Percentiles rank a stretch among this genome's conserved stretches.
These are phyloP conservation scores for Atta texana DNA, from an alignment of 1,140 invertebrate genomes.

Conservation along the genomic window DNA sequence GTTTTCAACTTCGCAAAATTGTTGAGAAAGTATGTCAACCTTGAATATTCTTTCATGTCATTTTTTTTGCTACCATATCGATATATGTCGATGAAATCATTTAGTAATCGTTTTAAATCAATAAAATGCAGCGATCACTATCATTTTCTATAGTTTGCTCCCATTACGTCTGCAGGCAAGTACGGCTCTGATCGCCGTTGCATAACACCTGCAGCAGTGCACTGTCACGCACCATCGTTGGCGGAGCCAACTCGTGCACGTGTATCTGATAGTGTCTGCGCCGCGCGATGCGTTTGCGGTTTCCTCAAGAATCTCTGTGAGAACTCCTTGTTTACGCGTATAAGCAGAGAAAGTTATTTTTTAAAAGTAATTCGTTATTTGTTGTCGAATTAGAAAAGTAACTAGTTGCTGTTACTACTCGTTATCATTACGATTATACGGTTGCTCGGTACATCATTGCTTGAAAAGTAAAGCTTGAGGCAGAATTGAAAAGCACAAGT, in stretches of 20 bases:
- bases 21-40: not conserved
- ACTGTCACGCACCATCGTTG: not conserved
- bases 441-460: too few relatives aligned
- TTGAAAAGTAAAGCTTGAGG: too few relatives aligned
- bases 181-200: slow-evolving; percentile 19
- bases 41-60: not conserved
- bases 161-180: not conserved
- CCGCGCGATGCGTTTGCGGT: not conserved
- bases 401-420: too few relatives aligned
- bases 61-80: not conserved
- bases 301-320: not conserved
- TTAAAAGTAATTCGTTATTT: too few relatives aligned
- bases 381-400: too few relatives aligned
- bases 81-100: not conserved
- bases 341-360: too few relatives aligned
- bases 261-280: not conserved
- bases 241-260: not conserved
- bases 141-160: slow-evolving; percentile 9
- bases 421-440: too few relatives aligned
- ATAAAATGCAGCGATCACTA: not conserved
- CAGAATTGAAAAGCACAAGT: too few relatives aligned
- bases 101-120: not conserved
- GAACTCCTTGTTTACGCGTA: not conserved
- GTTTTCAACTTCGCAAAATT: not conserved
- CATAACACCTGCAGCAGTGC: slow-evolving; percentile 31